Conservation (phyloP, 2,797 vertebrate species). For the Clarias platycephalus region DNA sequence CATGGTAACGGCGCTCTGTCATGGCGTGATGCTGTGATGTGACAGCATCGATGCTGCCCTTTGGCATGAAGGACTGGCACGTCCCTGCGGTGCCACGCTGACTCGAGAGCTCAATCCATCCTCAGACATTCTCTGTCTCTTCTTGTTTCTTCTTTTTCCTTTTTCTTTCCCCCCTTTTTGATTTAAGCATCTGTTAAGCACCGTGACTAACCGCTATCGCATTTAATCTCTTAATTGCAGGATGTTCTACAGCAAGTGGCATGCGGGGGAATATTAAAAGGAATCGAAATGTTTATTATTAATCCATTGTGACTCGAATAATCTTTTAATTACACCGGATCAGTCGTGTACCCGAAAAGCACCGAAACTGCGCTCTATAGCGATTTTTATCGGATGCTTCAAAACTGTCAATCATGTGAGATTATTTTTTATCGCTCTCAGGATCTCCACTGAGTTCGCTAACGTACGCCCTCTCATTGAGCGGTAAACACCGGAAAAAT, state of each 20-base stretch:
- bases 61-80: conserved; percentile 31
- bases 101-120: conserved; percentile 1
- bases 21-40: conserved; percentile 31
- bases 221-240: conserved; percentile 53
- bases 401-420: conserved; percentile 20
- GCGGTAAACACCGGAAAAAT: conserved; percentile 51
- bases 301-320: conserved; percentile 39
- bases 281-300: conserved; percentile 49
- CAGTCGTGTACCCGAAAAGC: conserved; percentile 6
- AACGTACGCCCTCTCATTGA: conserved; percentile 39
- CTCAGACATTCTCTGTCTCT: conserved; percentile 4
- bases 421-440: conserved; percentile 6
- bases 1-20: conserved; percentile 41
- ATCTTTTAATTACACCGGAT: conserved; percentile 28
- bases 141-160: neutral
- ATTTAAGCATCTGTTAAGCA: conserved; percentile 45
- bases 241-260: conserved; percentile 38
- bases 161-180: neutral
- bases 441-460: neutral
- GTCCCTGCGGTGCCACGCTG: conserved; percentile 7
- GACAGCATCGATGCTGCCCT: conserved; percentile 35
- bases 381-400: conserved; percentile 18
- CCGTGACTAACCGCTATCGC: conserved; percentile 47
- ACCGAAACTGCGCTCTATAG: neutral
- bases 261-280: conserved; percentile 36